Base-by-base conservation (phyloP, 1,140 invertebrate genomes). In the Micrasema longulum region DNA sequence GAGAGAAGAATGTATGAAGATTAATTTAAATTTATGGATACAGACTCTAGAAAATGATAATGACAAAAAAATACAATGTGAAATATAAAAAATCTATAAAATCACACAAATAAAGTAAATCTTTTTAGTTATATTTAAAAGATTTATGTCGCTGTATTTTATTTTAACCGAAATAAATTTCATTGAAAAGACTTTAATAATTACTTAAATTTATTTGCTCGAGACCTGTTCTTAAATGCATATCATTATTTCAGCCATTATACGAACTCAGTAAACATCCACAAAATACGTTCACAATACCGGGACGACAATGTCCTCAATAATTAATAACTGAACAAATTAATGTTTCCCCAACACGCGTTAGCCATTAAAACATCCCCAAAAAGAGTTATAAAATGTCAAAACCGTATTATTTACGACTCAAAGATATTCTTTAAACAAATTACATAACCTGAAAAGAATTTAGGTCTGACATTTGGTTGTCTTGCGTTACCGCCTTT, bases 361-460 rank as follows among this genome's bases (percentile, higher is more conserved):
- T 31, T 31, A 7, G 26, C 26, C 26, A 35, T 64, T 64, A 31
- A 64, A 64, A 45, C 23, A 64, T 31, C 60, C 60, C 43, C 9
- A 41, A n/a, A 64, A 48, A 64, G 41, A 64, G 60, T 64, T 64
- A 64, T 64, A 64, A 64, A 64, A 64, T 22, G 43, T 64, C 60
- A 64, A 47, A 48, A 48, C 14, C 41, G 23, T 64, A 64, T 64
- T 64, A 64, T 64, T 64, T 64, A 64, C 43, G 43, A 64, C 20
- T 47, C 43, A 12, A 47, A 64, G 47, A 45, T 26, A 64, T 64
- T 45, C 45, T 12, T 14, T 45, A 64, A 64, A 64, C 60, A 64
- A 64, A 64, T 64, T 64, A 66, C 64, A 66, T 66, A 66, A 66
- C 64, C 64, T 66, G 14, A 18, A 66, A 66, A 53, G 64, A 53